Base-by-base conservation (phyloP, 1,140 invertebrate genomes). In the Ericerus pela region DNA sequence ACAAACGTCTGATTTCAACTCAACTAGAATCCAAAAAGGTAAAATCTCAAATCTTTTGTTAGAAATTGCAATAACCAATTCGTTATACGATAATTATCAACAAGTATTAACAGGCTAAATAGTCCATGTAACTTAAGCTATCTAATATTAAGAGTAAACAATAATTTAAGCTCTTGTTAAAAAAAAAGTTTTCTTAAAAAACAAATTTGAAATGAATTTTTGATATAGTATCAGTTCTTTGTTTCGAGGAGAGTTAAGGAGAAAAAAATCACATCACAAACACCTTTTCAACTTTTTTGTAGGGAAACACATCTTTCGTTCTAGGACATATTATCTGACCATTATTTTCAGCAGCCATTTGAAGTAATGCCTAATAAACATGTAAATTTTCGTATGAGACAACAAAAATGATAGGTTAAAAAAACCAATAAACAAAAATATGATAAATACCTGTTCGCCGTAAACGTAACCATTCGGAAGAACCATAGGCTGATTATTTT, bases 381-480 rank as follows among this genome's bases (percentile, higher is more conserved):
- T 64, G 61, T 51, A 59, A n/a, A n/a, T n/a, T n/a, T n/a, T n/a
- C n/a, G n/a, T n/a, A n/a, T n/a, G n/a, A 14, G 62, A 59, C 56
- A 54, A 18, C 31, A 51, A 51, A 12, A 31, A 16, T 16, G 14
- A 53, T 28, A 53, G 6, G 29, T 31, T 36, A 38, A 43, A 24
- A 33, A 28, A 57, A 27, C 29, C 20, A 16, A 52, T 1, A 11
- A 20, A 30, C 5, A 27, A 28, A 54, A 53, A 14, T n/a, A 43
- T 55, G 26, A 53, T 54, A 29, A 20, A 53, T 70, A 90, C 90
- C 76, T 88, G 80, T 72, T 90, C 87, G n/a, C 95, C 94, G 72
- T 96, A 97, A 51, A 97, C 90, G 71, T 92, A 86, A 55, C 94
- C 94, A 75, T 98, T 98, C 36, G 96, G 95, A 69, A 98, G 77